A percentile compares a stretch with the other conserved stretches of the same genome.
Evolutionary conservation across 2,797 vertebrate genomes (phyloP).

Genomic region (Poeciliopsis infans): DNA sequence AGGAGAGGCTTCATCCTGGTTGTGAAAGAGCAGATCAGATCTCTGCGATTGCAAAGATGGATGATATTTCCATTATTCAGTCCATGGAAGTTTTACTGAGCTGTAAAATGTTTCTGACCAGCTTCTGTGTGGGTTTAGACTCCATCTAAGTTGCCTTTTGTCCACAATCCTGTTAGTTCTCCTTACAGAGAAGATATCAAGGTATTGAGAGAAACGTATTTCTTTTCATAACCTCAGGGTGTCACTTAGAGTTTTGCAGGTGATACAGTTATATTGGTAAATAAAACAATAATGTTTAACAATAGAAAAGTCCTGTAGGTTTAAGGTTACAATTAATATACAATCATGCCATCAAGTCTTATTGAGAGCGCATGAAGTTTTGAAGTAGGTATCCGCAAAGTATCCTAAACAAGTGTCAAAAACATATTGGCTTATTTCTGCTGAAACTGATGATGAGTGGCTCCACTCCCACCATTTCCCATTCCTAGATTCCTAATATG

Average conservation of each 20-base stretch:
- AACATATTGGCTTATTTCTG: neutral
- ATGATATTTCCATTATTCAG: neutral
- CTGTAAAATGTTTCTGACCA: neutral
- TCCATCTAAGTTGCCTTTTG: neutral
- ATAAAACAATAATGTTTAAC: neutral
- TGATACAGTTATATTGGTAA: neutral
- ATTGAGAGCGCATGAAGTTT: neutral
- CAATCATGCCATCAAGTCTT: neutral
- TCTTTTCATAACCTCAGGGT: neutral
- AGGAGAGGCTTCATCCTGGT: neutral
- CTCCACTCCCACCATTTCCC: neutral
- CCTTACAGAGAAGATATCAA: neutral
- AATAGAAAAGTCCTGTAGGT: neutral
- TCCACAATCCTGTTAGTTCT: neutral
- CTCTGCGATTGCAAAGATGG: neutral
- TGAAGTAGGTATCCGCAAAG: neutral
- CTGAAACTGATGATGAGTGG: neutral
- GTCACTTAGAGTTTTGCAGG: neutral
- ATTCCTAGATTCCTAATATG: neutral
- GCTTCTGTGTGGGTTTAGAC: neutral
- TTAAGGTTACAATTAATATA: neutral
- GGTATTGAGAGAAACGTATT: neutral
- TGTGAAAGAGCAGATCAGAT: neutral
- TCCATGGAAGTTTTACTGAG: neutral
- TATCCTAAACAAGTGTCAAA: neutral